A percentile compares a stretch with the other conserved stretches of the same genome.
Evolutionary conservation across 1,140 invertebrate species (phyloP).

Genomic region (Pissodes strobi): DNA sequence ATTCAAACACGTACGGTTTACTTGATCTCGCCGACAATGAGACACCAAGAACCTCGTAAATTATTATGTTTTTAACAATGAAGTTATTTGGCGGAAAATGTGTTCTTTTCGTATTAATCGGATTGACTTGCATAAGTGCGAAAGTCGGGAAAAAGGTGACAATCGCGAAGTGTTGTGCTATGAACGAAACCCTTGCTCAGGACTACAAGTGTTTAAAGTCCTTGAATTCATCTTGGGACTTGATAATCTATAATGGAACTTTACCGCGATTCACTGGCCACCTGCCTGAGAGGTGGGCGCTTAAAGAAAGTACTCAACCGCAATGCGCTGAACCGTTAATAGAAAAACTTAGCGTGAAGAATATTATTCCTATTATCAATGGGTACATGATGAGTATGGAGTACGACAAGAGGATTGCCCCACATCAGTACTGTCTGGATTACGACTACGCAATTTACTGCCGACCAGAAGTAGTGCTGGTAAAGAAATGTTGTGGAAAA

Average conservation of each 20-base stretch:
- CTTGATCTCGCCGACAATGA: slow-evolving; percentile 1
- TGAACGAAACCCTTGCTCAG: slow-evolving; percentile 19
- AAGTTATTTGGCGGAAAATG: not conserved
- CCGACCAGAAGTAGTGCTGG: slow-evolving; percentile 41
- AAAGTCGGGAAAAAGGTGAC: slow-evolving; percentile 14
- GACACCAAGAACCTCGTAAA: not conserved
- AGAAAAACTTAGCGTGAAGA: slow-evolving; percentile 17
- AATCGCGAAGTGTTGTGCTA: slow-evolving; percentile 23
- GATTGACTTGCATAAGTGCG: not conserved
- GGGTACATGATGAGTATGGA: slow-evolving; percentile 41
- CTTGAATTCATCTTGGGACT: slow-evolving; percentile 36
- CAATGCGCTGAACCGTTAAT: slow-evolving; percentile 33
- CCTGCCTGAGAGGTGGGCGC: slow-evolving; percentile 42
- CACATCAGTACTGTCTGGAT: slow-evolving; percentile 46
- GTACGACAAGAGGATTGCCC: slow-evolving; percentile 38
- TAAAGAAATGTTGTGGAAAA: slow-evolving; percentile 65
- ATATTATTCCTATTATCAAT: slow-evolving; percentile 39
- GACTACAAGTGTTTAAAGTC: slow-evolving; percentile 22
- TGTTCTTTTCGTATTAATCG: not conserved
- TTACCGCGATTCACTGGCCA: slow-evolving; percentile 24
- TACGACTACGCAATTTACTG: slow-evolving; percentile 42
- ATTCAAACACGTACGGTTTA: not conserved
- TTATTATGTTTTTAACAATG: slow-evolving; percentile 3
- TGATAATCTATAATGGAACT: slow-evolving; percentile 30
- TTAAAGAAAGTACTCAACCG: slow-evolving; percentile 37